Base-by-base conservation (phyloP, 92 coral and sea anemone species). In the Umimayanthus chanpuru region DNA sequence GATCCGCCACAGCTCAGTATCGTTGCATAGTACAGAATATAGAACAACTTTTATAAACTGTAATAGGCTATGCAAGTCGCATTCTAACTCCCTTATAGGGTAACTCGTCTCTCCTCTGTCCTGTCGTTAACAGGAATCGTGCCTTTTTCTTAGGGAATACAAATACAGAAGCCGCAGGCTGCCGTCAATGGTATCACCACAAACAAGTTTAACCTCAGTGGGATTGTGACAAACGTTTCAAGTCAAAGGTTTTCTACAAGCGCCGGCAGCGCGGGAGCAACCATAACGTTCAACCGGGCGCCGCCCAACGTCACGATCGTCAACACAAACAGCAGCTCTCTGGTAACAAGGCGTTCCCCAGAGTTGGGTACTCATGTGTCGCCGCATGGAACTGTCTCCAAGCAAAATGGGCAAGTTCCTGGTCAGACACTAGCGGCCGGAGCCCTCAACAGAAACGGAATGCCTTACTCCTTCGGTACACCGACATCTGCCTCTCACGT, bases 181-280 rank as follows among this genome's bases (percentile, higher is more conserved):
- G 76, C 81, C 23, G 89, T 61, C 36, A 78, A 86, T 64, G 84
- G 78, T 16, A 79, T 82, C 7, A 80, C 40, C 66, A 73, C 89
- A 30, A 47, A 85, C 41, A 78, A 85, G 67, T 71, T 88, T 23
- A 90, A 91, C 38, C 76, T 88, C 26, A 86, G 94, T 72, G 94
- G 98, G n/a, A 95, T 95, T 38, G 95, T 95, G 36, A 92, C 98
- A 39, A 95, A 95, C 82, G 89, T 95, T 2, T 95, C 98, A 8
- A 90, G 93, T 28, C 96, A 93, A 90, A 82, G 94, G 81, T 95
- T 95, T 88, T 93, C 94, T 30, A 95, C 96, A 49, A 93, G 92
- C 32, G 91, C 98, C 30, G 94, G 94, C 20, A 90, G 92, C 74
- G 85, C 91, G 9, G 98, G 98, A 2, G 93, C 96, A 16, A 92